Conservation (phyloP, 2,797 vertebrate species). For the Lemur catta region DNA sequence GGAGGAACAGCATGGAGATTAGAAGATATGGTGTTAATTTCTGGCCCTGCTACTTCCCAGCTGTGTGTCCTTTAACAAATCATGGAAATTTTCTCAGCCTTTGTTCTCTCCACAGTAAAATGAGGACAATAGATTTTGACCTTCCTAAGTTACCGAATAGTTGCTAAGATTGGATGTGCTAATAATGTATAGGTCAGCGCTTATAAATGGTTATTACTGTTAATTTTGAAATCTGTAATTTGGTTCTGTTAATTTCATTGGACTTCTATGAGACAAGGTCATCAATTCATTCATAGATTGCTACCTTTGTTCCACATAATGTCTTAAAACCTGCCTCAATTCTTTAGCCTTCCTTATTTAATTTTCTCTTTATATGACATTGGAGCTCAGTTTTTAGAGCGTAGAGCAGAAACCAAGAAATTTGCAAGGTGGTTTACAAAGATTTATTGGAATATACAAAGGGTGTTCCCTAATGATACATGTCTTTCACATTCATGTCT, state of each 20-base stretch:
- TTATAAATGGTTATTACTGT: neutral
- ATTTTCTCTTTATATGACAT: neutral
- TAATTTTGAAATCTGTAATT: constrained; percentile 27
- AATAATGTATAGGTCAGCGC: neutral
- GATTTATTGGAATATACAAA: neutral
- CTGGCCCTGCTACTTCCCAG: neutral
- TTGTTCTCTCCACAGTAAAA: neutral
- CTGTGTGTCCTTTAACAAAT: neutral
- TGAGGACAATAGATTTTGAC: neutral
- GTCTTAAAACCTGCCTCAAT: neutral
- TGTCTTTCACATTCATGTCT: neutral
- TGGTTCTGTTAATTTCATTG: neutral
- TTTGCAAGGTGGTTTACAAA: neutral
- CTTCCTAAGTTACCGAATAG: neutral
- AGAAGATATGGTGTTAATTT: neutral
- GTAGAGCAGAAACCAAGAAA: neutral
- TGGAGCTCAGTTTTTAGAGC: neutral
- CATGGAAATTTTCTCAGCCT: neutral
- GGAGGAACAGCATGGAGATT: neutral
- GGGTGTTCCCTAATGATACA: neutral
- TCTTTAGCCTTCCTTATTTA: neutral
- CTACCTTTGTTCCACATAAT: neutral
- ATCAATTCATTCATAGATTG: neutral
- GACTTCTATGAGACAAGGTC: neutral
- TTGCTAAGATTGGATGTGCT: neutral